These are phyloP conservation scores for Beroe ovata DNA, from an alignment of 37 sponge, comb jelly and placozoan species.

Conservation along the genomic window DNA sequence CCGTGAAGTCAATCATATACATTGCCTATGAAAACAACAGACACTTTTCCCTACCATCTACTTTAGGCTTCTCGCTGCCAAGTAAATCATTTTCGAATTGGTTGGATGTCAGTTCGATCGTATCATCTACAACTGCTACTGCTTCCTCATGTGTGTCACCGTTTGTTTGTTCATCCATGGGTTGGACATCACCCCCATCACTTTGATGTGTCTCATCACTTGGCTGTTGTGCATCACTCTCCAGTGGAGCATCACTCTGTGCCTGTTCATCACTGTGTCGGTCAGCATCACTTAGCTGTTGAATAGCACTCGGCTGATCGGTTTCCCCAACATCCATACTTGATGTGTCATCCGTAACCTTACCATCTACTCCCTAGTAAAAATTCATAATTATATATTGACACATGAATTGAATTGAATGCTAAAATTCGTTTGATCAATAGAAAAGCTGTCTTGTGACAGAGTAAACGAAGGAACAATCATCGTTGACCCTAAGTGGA, in stretches of 20 bases:
- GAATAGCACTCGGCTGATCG: too few relatives aligned
- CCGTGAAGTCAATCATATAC: background rate
- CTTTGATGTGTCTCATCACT: background rate
- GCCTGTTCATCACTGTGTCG: background rate
- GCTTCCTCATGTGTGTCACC: background rate
- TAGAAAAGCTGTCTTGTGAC: too few relatives aligned
- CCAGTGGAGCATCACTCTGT: background rate
- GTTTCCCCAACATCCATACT: too few relatives aligned
- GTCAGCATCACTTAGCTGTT: too few relatives aligned
- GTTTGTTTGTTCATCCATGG: background rate
- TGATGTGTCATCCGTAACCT: too few relatives aligned
- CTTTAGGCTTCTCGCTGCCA: background rate
- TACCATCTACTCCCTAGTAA: too few relatives aligned
- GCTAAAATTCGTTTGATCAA: too few relatives aligned
- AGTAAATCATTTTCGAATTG: conserved; percentile 42
- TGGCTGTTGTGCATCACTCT: background rate
- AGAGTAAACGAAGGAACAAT: too few relatives aligned
- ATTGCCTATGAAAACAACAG: background rate
- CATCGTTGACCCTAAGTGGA: too few relatives aligned
- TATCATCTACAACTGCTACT: background rate
- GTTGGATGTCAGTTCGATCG: conserved; percentile 45
- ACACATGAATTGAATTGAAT: too few relatives aligned
- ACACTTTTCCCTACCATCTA: too few relatives aligned
- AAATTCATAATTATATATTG: too few relatives aligned
- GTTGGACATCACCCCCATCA: background rate